A percentile compares a stretch with the other conserved stretches of the same genome.
These are phyloP conservation scores for Drosophila sp. DNA, from an alignment of 1,140 invertebrate species.

Conservation along the genomic window DNA sequence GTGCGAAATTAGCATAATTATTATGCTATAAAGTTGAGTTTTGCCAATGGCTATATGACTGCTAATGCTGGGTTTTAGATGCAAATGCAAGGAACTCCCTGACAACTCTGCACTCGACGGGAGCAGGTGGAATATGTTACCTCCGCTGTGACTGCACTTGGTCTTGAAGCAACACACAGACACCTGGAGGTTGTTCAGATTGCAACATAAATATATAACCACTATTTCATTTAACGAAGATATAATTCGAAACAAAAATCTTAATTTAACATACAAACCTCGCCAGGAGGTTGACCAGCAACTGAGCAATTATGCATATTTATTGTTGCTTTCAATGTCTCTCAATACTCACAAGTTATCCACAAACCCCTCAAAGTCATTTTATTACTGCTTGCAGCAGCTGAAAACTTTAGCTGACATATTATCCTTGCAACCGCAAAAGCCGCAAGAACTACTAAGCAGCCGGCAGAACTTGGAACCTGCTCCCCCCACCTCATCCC, in stretches of 20 bases:
- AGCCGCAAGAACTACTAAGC: slow-evolving; percentile 72
- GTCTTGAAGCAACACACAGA: not conserved
- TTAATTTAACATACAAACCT: not conserved
- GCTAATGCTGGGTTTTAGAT: slow-evolving; percentile 42
- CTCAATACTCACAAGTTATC: slow-evolving; percentile 33
- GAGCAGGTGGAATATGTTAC: slow-evolving; percentile 11
- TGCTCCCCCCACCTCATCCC: no score
- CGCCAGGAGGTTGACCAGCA: not conserved
- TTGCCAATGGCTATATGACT: slow-evolving; percentile 57
- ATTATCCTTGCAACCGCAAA: slow-evolving; percentile 70
- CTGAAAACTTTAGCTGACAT: slow-evolving; percentile 76
- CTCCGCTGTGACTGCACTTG: not conserved
- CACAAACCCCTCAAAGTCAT: slow-evolving; percentile 56
- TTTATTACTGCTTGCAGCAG: slow-evolving; percentile 58
- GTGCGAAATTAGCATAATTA: slow-evolving; percentile 77
- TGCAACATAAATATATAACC: not conserved
- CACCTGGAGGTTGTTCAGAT: not conserved
- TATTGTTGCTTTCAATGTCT: not conserved
- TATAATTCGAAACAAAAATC: not conserved
- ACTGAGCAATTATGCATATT: slow-evolving; percentile 12
- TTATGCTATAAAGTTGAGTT: slow-evolving; percentile 70
- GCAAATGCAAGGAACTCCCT: slow-evolving; percentile 25
- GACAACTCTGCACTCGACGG: not conserved
- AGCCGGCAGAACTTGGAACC: slow-evolving; percentile 36
- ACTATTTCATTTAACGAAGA: not conserved